A percentile compares a stretch with the other conserved stretches of the same genome.
Evolutionary conservation across 2,113 vertebrate species (phyloP).

Genomic region (Nibea coibor): DNA sequence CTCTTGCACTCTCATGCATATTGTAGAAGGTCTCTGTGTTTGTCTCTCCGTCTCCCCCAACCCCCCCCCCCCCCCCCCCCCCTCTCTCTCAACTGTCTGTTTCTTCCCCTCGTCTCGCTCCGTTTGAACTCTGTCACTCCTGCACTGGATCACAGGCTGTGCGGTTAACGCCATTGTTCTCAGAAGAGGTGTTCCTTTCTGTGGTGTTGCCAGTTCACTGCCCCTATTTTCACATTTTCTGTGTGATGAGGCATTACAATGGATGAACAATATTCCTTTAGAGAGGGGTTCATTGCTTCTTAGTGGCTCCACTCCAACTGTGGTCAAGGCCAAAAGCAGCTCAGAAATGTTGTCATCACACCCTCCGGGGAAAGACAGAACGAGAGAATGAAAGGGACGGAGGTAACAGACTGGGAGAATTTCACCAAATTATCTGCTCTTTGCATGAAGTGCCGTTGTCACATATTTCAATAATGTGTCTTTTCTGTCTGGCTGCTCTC

Average conservation of each 20-base stretch:
- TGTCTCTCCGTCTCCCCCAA: constrained; percentile 15
- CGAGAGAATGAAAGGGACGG: not conserved
- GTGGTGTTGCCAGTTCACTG: constrained; percentile 63
- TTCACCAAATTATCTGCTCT: constrained; percentile 68
- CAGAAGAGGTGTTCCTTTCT: constrained; percentile 60
- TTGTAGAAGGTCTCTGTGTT: constrained; percentile 47
- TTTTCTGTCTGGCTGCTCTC: constrained; percentile 67
- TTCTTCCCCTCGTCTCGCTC: constrained; percentile 27
- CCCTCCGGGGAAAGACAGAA: constrained; percentile 2
- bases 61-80: not conserved
- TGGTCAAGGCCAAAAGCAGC: constrained; percentile 57
- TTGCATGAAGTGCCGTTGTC: constrained; percentile 69
- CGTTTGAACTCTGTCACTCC: constrained; percentile 41
- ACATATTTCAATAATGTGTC: constrained; percentile 76
- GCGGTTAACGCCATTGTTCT: constrained; percentile 62
- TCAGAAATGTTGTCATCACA: constrained; percentile 54
- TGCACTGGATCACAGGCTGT: constrained; percentile 36
- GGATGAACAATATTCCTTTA: constrained; percentile 65
- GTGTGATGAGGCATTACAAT: constrained; percentile 67
- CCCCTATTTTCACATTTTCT: constrained; percentile 60
- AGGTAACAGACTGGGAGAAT: constrained; percentile 36
- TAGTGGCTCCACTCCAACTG: constrained; percentile 60
- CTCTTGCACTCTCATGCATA: constrained; percentile 39
- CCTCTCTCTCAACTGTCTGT: not conserved
- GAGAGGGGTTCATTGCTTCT: constrained; percentile 45